Conservation (phyloP, 2,113 vertebrate genomes). For the Pygoscelis antarcticus region DNA sequence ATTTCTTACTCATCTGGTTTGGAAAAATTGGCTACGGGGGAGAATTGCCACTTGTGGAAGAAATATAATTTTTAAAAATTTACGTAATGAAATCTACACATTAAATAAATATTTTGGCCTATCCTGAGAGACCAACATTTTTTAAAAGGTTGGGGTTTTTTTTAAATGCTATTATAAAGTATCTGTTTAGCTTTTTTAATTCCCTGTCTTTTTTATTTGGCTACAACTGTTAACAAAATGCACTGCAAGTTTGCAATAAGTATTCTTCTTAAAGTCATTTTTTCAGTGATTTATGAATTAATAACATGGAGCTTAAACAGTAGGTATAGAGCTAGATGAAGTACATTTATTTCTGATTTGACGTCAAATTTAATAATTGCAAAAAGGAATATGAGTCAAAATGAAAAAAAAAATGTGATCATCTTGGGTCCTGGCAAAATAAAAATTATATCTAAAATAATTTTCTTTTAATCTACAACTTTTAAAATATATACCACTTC, state of each 20-base stretch:
- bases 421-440: slow-evolving; percentile 1
- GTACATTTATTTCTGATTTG: slow-evolving; percentile 30
- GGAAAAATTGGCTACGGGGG: accelerated
- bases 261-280: neutral
- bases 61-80: neutral
- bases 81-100: neutral
- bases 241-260: neutral
- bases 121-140: neutral
- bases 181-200: neutral
- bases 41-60: neutral
- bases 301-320: neutral
- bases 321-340: neutral
- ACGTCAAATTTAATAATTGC: slow-evolving; percentile 12
- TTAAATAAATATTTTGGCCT: neutral
- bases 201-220: neutral
- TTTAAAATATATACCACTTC: neutral
- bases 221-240: neutral
- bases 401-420: slow-evolving; percentile 8
- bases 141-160: neutral
- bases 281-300: slow-evolving; percentile 52
- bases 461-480: neutral
- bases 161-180: neutral
- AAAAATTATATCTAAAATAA: neutral
- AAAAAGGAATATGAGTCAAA: slow-evolving; percentile 24
- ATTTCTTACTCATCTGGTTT: neutral